Base-by-base conservation (phyloP, 2,797 vertebrate species). In the Enteromius viviparus region DNA sequence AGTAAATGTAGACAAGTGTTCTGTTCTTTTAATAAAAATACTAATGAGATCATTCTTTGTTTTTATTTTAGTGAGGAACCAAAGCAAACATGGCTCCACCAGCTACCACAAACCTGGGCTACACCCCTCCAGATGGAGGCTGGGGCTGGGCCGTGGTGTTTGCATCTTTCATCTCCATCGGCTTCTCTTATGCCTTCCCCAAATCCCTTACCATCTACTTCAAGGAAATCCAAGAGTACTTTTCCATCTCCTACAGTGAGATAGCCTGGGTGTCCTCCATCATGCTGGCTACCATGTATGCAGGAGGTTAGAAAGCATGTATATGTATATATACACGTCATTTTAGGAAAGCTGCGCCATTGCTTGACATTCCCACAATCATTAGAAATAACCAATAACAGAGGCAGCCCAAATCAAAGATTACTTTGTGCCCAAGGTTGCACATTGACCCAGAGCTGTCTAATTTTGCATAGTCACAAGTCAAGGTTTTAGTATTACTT, bases 201-300 rank as follows among this genome's bases (percentile, higher is more conserved):
- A 97, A 97, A 93, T 93, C 93, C 47, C 85, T 96, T 85, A 95
- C 95, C 75, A 93, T 96, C 90, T 95, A 95, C 93, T 96, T 92
- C 89, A 96, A 95, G 93, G 95, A 97, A 91, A 97, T 97, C 90
- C 96, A 97, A 92, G 93, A 94, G 88, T 96, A 96, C 91, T 97
- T 97, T 90, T 93, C 89, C n/a, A 92, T 94, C 1, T 96, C 96
- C 76, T 96, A 95, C 92, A 94, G 94, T 75, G 90, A 95, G 91
- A 91, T 96, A 42, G 93, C 94, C 6, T 96, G 92, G 94, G 82
- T 95, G 74, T 96, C 94, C 45, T 97, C 95, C 2, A 94, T 96
- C 91, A 95, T 96, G 93, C 89, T 95, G 58, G 95, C 94, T 47
- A 91, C 93, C 3, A 95, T 95, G 45, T 96, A 96, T 42, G 93